Evolutionary conservation across 2,113 vertebrate species (phyloP).

Genomic region (Pandion haliaetus): DNA sequence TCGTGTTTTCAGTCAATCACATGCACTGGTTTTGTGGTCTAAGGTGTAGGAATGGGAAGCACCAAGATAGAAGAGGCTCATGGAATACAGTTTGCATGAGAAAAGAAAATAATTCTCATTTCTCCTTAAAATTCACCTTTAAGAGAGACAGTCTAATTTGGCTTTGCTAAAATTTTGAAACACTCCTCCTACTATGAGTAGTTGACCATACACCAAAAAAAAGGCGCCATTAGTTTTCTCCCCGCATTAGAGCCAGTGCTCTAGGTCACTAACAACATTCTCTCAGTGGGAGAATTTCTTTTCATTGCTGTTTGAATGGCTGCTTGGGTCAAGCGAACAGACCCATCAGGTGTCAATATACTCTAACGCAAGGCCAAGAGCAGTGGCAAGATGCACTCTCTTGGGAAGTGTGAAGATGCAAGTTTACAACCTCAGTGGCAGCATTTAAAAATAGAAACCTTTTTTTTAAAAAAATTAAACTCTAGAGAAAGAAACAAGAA

Average conservation of each 20-base stretch:
- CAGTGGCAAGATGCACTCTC: neutral
- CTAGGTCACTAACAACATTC: neutral
- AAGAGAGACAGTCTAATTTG: neutral
- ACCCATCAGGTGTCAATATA: neutral
- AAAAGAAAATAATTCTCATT: neutral
- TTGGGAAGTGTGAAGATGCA: neutral
- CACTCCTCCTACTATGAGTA: neutral
- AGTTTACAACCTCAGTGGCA: neutral
- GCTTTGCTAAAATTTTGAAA: neutral
- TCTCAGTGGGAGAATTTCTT: neutral
- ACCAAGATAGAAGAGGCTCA: neutral
- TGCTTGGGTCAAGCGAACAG: neutral
- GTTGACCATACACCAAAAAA: neutral
- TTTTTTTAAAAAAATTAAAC: neutral
- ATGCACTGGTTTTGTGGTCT: neutral
- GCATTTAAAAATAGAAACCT: neutral
- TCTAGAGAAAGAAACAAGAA: neutral
- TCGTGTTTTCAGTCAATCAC: neutral
- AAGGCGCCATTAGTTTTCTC: fast-evolving
- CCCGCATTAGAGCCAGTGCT: neutral
- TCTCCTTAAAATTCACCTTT: neutral
- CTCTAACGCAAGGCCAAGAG: neutral
- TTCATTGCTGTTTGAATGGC: neutral
- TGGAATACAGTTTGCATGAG: neutral
- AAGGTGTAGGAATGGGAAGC: neutral